A percentile compares a stretch with the other conserved stretches of the same genome.
These are phyloP conservation scores for Dusona sp. DNA, from an alignment of 2,888 invertebrate species.

Conservation along the genomic window DNA sequence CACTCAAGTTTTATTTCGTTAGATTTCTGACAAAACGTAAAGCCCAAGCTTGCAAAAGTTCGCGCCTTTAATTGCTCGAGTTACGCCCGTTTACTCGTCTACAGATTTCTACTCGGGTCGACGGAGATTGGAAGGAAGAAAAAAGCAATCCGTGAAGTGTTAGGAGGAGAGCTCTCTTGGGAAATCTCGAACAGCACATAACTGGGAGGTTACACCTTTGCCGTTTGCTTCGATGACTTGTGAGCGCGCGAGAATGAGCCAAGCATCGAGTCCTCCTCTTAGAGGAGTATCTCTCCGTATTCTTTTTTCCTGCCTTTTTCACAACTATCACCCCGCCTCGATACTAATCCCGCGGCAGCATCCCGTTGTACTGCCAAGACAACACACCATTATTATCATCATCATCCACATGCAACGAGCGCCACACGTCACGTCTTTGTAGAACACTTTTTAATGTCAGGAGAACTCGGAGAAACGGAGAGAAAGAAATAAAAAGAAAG, in stretches of 20 bases:
- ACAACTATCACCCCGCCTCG: constrained; percentile 69
- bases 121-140: constrained; percentile 22
- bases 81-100: constrained; percentile 14
- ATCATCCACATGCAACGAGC: constrained; percentile 69
- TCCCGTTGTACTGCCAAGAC: constrained; percentile 23
- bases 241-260: constrained; percentile 50
- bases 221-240: constrained; percentile 57
- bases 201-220: constrained; percentile 75
- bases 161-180: constrained; percentile 68
- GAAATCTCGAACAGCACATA: constrained; percentile 74
- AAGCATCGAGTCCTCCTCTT: constrained; percentile 17
- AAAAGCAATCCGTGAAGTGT: constrained; percentile 30
- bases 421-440: constrained; percentile 52
- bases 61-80: constrained; percentile 4
- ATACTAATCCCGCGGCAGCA: constrained; percentile 40
- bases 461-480: constrained; percentile 45
- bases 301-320: constrained; percentile 53
- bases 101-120: background rate
- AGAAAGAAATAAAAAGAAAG: background rate
- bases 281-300: constrained; percentile 47
- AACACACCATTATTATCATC: constrained; percentile 61
- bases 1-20: constrained; percentile 58
- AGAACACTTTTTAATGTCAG: constrained; percentile 74
- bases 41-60: background rate
- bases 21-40: background rate